phyloP scores from a whole-genome alignment of 2,888 invertebrate species.

The Tachina fera region DNA sequence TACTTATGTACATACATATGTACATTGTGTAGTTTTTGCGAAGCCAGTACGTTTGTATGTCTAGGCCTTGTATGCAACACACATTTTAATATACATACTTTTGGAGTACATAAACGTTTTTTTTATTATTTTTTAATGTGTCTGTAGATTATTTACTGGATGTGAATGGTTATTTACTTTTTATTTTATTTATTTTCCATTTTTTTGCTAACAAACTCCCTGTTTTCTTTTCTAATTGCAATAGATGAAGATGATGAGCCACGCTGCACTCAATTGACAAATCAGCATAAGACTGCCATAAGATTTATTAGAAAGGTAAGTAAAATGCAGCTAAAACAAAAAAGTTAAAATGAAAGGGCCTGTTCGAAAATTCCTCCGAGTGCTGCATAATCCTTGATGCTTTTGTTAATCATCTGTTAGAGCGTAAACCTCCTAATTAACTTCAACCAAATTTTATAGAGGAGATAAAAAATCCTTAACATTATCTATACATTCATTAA shows the following conservation, averaged over 20 bases:
- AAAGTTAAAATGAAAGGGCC: neutral
- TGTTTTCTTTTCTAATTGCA: slow-evolving; percentile 51
- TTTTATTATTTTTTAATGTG: slow-evolving; percentile 39
- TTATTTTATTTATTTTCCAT: neutral
- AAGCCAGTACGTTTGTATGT: slow-evolving; percentile 19
- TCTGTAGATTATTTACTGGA: slow-evolving; percentile 47
- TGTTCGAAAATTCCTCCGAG: too few relatives aligned
- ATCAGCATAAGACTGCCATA: slow-evolving; percentile 94
- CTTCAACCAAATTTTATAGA: too few relatives aligned
- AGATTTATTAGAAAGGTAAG: slow-evolving; percentile 95
- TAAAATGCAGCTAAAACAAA: neutral
- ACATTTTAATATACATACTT: neutral
- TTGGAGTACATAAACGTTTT: neutral
- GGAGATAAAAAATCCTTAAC: too few relatives aligned
- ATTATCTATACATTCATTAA: too few relatives aligned
- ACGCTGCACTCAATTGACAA: slow-evolving; percentile 91
- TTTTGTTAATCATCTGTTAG: too few relatives aligned
- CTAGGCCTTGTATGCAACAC: slow-evolving; percentile 36
- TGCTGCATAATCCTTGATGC: too few relatives aligned
- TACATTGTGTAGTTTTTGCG: slow-evolving; percentile 21
- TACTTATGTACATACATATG: neutral
- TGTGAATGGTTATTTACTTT: slow-evolving; percentile 38
- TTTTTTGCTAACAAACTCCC: slow-evolving; percentile 38
- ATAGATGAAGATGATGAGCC: slow-evolving; percentile 92
- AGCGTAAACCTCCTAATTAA: too few relatives aligned